These are phyloP conservation scores for Philereme vetulata DNA, from an alignment of 2,888 invertebrate species.

Conservation along the genomic window DNA sequence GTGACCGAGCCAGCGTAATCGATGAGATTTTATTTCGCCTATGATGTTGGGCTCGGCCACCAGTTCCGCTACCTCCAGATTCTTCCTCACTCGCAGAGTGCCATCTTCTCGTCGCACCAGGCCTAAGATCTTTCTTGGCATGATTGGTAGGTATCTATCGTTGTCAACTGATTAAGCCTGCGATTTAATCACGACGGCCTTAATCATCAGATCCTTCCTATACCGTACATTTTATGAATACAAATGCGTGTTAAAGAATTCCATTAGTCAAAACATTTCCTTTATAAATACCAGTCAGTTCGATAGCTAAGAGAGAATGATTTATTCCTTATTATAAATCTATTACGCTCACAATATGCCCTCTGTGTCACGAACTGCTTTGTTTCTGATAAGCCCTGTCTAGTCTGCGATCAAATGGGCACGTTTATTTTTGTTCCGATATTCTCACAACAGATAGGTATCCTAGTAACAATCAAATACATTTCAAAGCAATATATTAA, in stretches of 20 bases:
- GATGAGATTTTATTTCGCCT: too few species aligned
- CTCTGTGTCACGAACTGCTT: conserved; percentile 43
- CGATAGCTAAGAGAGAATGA: conserved; percentile 32
- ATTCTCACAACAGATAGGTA: background rate
- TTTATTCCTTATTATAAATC: conserved; percentile 58
- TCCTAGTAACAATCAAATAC: too few species aligned
- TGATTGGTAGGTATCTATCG: too few species aligned
- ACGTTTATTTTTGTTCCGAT: conserved; percentile 26
- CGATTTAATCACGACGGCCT: background rate
- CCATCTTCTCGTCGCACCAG: too few species aligned
- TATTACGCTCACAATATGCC: conserved; percentile 43
- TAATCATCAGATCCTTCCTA: background rate
- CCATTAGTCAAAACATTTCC: conserved; percentile 18
- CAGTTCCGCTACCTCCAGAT: too few species aligned
- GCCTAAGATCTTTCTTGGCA: too few species aligned
- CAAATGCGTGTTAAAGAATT: conserved; percentile 8
- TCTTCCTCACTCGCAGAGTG: too few species aligned
- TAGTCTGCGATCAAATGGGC: conserved; percentile 18
- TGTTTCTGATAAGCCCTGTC: conserved; percentile 42
- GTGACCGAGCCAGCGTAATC: too few species aligned
- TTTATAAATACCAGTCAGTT: conserved; percentile 14
- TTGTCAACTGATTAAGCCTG: too few species aligned
- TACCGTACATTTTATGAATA: conserved; percentile 4
- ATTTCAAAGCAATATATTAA: too few species aligned
- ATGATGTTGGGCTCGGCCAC: too few species aligned